Evolutionary conservation across 2,888 invertebrate genomes (phyloP), one percentile per base, ranked within the genome.

Genomic region (Meiosimyza platycephala): DNA sequence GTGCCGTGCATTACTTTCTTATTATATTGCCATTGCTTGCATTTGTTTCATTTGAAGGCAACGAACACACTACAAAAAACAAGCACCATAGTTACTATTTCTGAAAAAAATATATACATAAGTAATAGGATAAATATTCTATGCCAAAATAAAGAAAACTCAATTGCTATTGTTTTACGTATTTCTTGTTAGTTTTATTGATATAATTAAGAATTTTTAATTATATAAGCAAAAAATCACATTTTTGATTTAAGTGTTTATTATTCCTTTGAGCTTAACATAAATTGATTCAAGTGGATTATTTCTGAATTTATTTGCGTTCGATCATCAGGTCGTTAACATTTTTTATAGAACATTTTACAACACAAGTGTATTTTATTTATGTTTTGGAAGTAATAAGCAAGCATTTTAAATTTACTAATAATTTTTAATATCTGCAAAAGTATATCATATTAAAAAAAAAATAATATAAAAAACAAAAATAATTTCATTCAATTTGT

Each of bases 181-280:
- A 81, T 82, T 80, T 82, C 79, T 80, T 81, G 82, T 80, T 82
- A 82, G 79, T 81, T 81, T 81, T 81, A 81, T 82, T 81, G 82
- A 82, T 81, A 81, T 80, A 80, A 76, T 69, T 69, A 69, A 33
- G 69, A 69, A 60, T 69, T 69, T 60, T 62, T 60, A 69, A 69
- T 69, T 69, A 48, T 69, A 50, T 69, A 62, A 62, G 60, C 62
- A 62, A 62, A 69, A 57, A 69, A 69, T 69, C 69, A 69, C 69
- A 69, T 69, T 69, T 59, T 67, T 55, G 22, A 55, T 59, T 69
- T 69, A 60, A 60, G 60, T 69, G 50, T 18, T 28, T 52, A 18
- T 68, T 40, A 40, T 60, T 69, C 33, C 48, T 51, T 60, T 69
- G 60, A 69, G 60, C 60, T 69, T 60, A 69, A 51, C 55, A 69